Percentiles rank a stretch among this genome's conserved stretches.
These are phyloP conservation scores for Tokudaia muenninki DNA, from an alignment of 2,797 vertebrate species.

Conservation along the genomic window DNA sequence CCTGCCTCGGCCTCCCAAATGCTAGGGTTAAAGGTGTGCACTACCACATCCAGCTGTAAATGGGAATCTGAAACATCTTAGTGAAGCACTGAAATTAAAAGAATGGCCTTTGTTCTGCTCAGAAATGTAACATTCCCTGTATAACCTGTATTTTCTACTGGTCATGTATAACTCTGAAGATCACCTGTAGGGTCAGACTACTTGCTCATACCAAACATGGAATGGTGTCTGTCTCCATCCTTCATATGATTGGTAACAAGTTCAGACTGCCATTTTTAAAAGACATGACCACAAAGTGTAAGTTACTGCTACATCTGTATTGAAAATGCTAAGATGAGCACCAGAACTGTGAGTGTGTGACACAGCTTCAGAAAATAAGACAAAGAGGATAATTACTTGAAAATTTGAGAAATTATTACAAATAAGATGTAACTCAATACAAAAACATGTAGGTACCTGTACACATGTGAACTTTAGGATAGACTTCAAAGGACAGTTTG, in stretches of 20 bases:
- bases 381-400: neutral
- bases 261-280: neutral
- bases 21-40: neutral
- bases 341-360: neutral
- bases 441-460: accelerated
- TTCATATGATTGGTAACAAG: neutral
- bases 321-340: neutral
- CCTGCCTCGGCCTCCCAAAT: neutral
- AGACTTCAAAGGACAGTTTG: neutral
- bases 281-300: neutral
- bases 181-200: neutral
- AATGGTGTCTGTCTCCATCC: neutral
- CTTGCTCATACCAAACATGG: accelerated
- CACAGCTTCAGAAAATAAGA: neutral
- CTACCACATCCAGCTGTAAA: neutral
- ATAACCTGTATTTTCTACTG: neutral
- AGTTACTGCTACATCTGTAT: neutral
- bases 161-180: neutral
- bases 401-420: neutral
- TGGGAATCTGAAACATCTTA: neutral
- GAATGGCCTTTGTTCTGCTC: neutral
- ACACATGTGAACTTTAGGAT: neutral
- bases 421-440: neutral
- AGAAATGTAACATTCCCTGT: neutral
- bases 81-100: neutral